Evolutionary conservation across 2,113 vertebrate genomes (phyloP), one percentile per base, ranked within the genome.

Genomic region (Neotragus pygmaeus): DNA sequence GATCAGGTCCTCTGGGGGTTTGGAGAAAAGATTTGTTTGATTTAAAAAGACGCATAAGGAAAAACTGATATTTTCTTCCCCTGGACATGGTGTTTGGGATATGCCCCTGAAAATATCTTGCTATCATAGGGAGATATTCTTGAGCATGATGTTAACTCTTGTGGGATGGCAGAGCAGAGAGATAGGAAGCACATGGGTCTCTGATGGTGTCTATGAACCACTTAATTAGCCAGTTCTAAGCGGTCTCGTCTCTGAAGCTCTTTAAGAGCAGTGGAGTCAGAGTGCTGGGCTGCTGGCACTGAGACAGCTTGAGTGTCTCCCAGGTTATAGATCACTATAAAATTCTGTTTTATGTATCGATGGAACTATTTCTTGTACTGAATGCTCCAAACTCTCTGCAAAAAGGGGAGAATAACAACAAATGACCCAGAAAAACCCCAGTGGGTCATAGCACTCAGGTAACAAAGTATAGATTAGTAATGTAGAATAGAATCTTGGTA

Each of bases 41-140:
- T 80, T 82, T 51, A 39, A n/a, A 70, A 94, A 17, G 23, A 91
- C 5, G 5, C 30, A 21, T 5, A 70, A 90, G 60, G n/a, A 90
- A 84, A 19, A 75, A 87, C 49, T n/a, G 19, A 4, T 28, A 57
- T 84, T 77, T 66, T 51, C 13, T 88, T 43, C 8, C 39, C 17
- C 17, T 17, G 14, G 15, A 15, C 28, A 45, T 49, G 16, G n/a
- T 3, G 9, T 51, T 47, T 51, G 92, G 39, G 17, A 81, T 27
- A 47, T 4, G n/a, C 25, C 14, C 7, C 27, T 55, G 39, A 36
- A 30, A 28, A 25, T 6, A 14, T 73, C 33, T 95, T 95, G 36
- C 36, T 70, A 7, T 23, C 36, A 36, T 15, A n/a, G 39, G 0
- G 1, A 11, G 25, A 78, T 7, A 39, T 1, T 0, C 7, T n/a